A percentile compares a stretch with the other conserved stretches of the same genome.
phyloP scores from a whole-genome alignment of 2,888 invertebrate genomes.

The Ochlodes sylvanus region DNA sequence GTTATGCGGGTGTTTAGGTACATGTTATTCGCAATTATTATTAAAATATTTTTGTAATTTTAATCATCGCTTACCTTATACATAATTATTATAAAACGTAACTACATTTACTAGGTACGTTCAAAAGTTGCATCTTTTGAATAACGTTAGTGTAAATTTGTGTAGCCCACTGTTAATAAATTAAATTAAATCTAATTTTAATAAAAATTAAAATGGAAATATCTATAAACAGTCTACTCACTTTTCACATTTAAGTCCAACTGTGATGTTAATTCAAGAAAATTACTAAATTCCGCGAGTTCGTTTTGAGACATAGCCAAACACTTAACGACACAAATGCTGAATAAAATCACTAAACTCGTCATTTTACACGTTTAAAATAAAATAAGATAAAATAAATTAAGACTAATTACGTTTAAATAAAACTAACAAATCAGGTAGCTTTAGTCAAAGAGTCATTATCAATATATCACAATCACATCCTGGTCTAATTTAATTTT shows the following conservation, averaged over 20 bases:
- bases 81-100: too few species aligned
- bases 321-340: slow-evolving; percentile 67
- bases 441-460: slow-evolving; percentile 43
- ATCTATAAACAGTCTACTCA: slow-evolving; percentile 53
- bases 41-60: neutral
- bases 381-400: slow-evolving; percentile 15
- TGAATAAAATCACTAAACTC: slow-evolving; percentile 59
- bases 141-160: too few species aligned
- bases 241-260: slow-evolving; percentile 76
- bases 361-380: slow-evolving; percentile 53
- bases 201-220: neutral
- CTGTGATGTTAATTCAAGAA: slow-evolving; percentile 69
- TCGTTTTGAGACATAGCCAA: slow-evolving; percentile 66
- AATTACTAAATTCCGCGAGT: slow-evolving; percentile 74
- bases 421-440: slow-evolving; percentile 21
- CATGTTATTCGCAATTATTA: neutral
- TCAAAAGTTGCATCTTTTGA: too few species aligned
- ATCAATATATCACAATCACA: slow-evolving; percentile 29
- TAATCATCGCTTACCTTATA: neutral
- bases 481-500: slow-evolving; percentile 10
- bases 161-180: neutral
- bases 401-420: neutral
- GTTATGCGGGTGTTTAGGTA: slow-evolving; percentile 33
- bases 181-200: too few species aligned
- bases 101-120: too few species aligned